Base-by-base conservation (phyloP, 64 coral and sea anemone genomes). In the Anthopleura sola region DNA sequence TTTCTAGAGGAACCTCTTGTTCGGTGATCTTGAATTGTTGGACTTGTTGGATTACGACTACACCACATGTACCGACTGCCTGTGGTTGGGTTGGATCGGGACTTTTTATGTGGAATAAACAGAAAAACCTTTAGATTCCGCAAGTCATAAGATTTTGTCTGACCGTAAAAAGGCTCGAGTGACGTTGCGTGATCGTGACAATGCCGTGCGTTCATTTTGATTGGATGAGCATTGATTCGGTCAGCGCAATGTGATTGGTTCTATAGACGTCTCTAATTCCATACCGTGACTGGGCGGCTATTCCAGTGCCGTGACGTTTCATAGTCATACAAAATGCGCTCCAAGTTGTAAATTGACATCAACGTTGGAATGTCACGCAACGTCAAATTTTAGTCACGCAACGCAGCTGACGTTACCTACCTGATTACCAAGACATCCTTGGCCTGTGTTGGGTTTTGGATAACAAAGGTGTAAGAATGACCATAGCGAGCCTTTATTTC, bases 371-470 rank as follows among this genome's bases (percentile, higher is more conserved):
- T 36, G 31, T 71, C 29, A 71, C 66, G 66, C 29, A 71, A 47
- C 17, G 38, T 1, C 24, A n/a, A 21, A 47, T 21, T 38, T 71
- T 29, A 9, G 18, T 79, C 37, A 79, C 44, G 76, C 76, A 48
- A 44, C 0, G 9, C 17, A 44, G 16, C 26, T 56, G 0, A 60
- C 80, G 80, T 95, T 82, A 95, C 11, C 50, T 53, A 53, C 93
- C 79, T 55, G 2, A 95, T 29, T 10, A 69, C 29, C 18, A 85
- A 0, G 28, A 86, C 15, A 15, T 91, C 78, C 11, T 18, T 24
- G 36, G 37, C 39, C 80, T 75, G 4, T 54, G 89, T 24, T 36
- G 90, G 94, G 7, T 78, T 48, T 51, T 88, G 19, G 13, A 85
- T 46, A 37, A 21, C 89, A 3, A 92, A 38, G 0, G 8, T 86